These are phyloP conservation scores for Elmis aenea DNA, from an alignment of 2,888 invertebrate genomes.

Conservation along the genomic window DNA sequence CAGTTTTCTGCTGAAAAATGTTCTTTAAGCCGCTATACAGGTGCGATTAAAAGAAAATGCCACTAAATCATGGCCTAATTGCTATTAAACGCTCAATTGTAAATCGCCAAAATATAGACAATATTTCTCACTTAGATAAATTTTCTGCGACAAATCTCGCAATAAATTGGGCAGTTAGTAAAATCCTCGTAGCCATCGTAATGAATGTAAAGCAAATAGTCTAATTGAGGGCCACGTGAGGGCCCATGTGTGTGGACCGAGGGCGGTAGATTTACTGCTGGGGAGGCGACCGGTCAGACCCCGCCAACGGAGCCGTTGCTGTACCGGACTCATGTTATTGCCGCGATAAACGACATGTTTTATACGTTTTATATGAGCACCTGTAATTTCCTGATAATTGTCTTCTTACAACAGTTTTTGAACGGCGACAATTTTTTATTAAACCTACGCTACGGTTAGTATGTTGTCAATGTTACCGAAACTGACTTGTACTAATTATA, in stretches of 20 bases:
- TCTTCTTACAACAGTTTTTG: no score
- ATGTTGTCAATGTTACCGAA: no score
- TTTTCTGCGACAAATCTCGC: constrained; percentile 42
- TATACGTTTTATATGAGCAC: constrained; percentile 31
- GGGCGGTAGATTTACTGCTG: constrained; percentile 35
- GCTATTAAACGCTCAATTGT: constrained; percentile 22
- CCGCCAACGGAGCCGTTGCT: constrained; percentile 26
- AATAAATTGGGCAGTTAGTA: constrained; percentile 47
- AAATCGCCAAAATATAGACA: constrained; percentile 37
- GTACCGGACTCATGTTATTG: constrained; percentile 32
- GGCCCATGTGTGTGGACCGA: constrained; percentile 40
- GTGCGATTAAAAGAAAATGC: constrained; percentile 27
- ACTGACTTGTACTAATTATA: no score
- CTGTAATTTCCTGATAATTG: constrained; percentile 31
- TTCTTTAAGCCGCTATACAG: no score
- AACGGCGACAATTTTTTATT: no score
- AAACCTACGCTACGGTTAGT: no score
- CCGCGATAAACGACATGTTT: constrained; percentile 34
- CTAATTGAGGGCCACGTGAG: constrained; percentile 45
- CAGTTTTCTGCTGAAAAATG: no score
- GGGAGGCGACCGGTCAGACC: constrained; percentile 29
- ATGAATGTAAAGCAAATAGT: constrained; percentile 47
- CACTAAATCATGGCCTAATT: constrained; percentile 30
- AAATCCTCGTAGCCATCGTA: constrained; percentile 44
- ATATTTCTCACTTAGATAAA: constrained; percentile 44